Percentiles rank a stretch among this genome's conserved stretches.
phyloP scores from a whole-genome alignment of 2,113 vertebrate species.

The Riparia riparia region DNA sequence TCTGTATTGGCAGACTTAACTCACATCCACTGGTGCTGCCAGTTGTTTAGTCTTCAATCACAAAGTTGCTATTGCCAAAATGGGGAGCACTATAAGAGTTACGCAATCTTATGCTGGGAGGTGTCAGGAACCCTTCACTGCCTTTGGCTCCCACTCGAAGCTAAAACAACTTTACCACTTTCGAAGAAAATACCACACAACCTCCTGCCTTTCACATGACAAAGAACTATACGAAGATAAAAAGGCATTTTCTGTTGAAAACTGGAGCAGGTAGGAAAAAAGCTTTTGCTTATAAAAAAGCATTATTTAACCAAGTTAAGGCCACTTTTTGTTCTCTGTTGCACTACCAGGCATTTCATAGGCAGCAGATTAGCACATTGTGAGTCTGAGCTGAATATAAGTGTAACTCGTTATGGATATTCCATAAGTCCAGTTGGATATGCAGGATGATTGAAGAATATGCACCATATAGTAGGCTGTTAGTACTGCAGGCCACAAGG shows the following conservation, averaged over 20 bases:
- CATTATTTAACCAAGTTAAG: not conserved
- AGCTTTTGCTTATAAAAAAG: not conserved
- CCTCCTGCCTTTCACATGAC: not conserved
- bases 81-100: not conserved
- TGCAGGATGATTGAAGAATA: not conserved
- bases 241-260: not conserved
- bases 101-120: not conserved
- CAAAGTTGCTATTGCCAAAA: not conserved
- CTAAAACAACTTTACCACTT: not conserved
- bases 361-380: not conserved
- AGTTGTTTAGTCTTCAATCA: not conserved
- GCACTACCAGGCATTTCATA: not conserved
- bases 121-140: not conserved
- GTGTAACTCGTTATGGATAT: fast-evolving
- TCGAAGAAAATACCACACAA: not conserved
- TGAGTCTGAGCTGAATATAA: not conserved
- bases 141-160: not conserved
- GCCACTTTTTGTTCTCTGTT: not conserved
- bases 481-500: not conserved
- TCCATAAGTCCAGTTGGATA: not conserved
- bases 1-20: not conserved
- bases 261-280: not conserved
- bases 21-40: not conserved
- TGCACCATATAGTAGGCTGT: not conserved
- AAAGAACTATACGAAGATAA: not conserved